Evolutionary conservation across 2,797 vertebrate species (phyloP), one percentile per base, ranked within the genome.

Genomic region (Aulostomus chinensis): DNA sequence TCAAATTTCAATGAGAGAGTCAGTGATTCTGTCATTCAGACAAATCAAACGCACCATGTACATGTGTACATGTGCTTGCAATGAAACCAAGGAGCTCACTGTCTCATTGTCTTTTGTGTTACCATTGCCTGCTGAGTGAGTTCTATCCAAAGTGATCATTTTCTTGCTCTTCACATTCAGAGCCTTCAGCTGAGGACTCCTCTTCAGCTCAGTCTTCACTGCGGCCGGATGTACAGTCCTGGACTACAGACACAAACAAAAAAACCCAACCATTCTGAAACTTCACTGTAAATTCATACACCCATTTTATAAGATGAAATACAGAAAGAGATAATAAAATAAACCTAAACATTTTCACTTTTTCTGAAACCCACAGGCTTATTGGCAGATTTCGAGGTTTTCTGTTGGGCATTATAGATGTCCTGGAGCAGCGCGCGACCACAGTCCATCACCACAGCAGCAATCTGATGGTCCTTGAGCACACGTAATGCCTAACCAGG

Each of bases 381-480:
- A 8, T 7, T 26, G 13, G 24, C 2, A 21, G 17, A 15, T 48
- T 57, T 80, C 16, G 15, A 48, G n/a, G 43, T 43, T 21, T 69
- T 62, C 51, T 69, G 49, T 34, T 81, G 64, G 5, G 73, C 50
- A 3, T 90, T 73, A 22, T 67, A 82, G 43, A 85, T 32, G 22
- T 92, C 83, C 79, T 86, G 77, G 21, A 99, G 76, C 18, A 95
- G 73, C 9, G 61, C 91, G 72, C 89, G 92, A n/a, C 95, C 95
- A 5, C 88, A 88, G 58, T 94, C 91, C 80, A 95, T 85, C 76
- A 95, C 58, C 30, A 53, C 70, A 52, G 89, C 74, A 21, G 94
- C 94, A 75, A 91, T 66, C 11, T 88, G 77, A 56, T 90, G 86
- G 62, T 95, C 90, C 34, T 88, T 86, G 61, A 91, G 90, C 20